These are phyloP conservation scores for Procavia capensis DNA, from an alignment of 2,113 vertebrate species.

Conservation along the genomic window DNA sequence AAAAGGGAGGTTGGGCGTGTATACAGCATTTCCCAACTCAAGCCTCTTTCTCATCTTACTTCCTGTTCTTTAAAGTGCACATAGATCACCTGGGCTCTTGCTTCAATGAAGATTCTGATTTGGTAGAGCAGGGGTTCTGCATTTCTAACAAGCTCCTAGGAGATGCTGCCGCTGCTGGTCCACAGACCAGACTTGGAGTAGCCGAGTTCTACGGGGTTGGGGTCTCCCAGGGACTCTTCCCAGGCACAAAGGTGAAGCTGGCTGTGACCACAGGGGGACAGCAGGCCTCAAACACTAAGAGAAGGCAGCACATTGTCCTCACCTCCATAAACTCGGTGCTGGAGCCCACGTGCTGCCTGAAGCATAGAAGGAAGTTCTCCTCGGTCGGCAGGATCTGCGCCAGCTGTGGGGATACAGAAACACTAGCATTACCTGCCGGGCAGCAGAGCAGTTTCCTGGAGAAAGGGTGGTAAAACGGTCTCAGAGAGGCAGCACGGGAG, in stretches of 20 bases:
- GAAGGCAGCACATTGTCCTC: conserved; percentile 70
- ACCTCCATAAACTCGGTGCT: conserved; percentile 97
- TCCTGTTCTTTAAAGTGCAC: neutral
- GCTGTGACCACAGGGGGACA: neutral
- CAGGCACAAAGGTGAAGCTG: neutral
- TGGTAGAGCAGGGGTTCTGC: neutral
- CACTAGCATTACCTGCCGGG: rapidly evolving
- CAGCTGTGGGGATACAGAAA: conserved; percentile 86
- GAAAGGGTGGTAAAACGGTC: neutral
- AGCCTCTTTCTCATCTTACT: neutral
- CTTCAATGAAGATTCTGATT: neutral
- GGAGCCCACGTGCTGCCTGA: conserved; percentile 96
- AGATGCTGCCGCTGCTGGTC: neutral
- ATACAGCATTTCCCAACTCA: neutral
- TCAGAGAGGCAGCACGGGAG: rapidly evolving
- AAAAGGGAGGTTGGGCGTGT: neutral
- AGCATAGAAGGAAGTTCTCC: conserved; percentile 98
- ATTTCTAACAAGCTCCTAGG: neutral
- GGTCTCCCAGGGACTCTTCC: neutral
- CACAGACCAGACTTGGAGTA: neutral
- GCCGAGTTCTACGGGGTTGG: neutral
- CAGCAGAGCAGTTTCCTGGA: neutral
- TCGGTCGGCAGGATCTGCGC: conserved; percentile 98
- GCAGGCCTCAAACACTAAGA: neutral
- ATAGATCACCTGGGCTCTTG: neutral